Percentiles rank a stretch among this genome's conserved stretches.
Conservation (phyloP, 2,888 invertebrate species). For the Dichetophora obliterata region DNA sequence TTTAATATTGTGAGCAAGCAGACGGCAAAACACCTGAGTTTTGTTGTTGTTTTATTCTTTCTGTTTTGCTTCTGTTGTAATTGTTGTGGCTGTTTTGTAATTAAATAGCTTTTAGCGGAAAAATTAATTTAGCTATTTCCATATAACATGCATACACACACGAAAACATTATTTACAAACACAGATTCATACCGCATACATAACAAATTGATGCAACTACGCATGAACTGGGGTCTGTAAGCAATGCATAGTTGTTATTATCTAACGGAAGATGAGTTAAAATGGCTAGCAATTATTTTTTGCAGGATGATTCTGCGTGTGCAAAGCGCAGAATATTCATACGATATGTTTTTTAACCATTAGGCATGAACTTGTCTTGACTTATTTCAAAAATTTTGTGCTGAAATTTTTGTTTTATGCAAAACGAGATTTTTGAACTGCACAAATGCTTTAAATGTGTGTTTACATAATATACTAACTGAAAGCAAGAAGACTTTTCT, state of each 20-base stretch:
- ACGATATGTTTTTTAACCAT: no score
- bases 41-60: background rate
- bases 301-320: background rate
- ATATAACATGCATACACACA: constrained; percentile 29
- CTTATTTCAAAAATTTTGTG: no score
- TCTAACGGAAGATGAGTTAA: background rate
- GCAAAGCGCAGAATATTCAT: background rate
- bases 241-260: no score
- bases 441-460: background rate
- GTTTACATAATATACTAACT: background rate
- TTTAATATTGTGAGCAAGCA: background rate
- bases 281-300: background rate
- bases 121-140: constrained; percentile 48
- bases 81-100: constrained; percentile 42
- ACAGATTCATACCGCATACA: background rate
- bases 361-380: no score
- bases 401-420: background rate
- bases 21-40: constrained; percentile 1
- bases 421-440: background rate
- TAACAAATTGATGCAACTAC: background rate
- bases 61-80: constrained; percentile 17
- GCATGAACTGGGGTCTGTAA: no score
- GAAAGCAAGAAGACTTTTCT: no score
- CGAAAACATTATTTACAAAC: background rate
- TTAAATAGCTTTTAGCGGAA: constrained; percentile 48